Percentiles rank a stretch among this genome's conserved stretches.
Conservation (phyloP, 2,888 invertebrate species). For the Corythucha ciliata region DNA sequence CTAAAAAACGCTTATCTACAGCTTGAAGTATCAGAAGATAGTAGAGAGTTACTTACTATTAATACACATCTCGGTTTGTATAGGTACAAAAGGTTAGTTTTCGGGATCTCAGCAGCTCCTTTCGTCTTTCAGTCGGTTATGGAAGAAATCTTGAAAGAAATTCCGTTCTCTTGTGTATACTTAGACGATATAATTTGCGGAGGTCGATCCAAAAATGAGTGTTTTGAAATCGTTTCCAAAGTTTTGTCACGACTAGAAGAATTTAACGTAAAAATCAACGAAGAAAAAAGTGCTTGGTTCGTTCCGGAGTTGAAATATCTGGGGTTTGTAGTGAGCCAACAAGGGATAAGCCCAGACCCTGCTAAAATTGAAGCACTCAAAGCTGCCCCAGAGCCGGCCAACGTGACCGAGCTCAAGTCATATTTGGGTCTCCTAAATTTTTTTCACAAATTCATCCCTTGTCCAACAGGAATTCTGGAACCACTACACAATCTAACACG, state of each 20-base stretch:
- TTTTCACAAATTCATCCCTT: conserved; percentile 15
- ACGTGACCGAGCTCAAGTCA: conserved; percentile 1
- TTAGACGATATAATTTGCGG: conserved; percentile 8
- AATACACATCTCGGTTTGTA: conserved; percentile 13
- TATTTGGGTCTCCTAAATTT: conserved; percentile 19
- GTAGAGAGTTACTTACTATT: neutral
- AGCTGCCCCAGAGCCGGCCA: neutral
- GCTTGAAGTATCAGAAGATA: neutral
- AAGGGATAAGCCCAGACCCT: neutral
- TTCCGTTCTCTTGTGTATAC: neutral
- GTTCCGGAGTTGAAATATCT: neutral
- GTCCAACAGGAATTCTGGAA: neutral
- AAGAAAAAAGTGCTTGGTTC: neutral
- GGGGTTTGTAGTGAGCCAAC: neutral
- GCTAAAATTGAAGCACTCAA: neutral
- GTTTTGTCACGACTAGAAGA: neutral
- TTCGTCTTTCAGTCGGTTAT: conserved; percentile 9
- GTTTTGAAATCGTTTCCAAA: neutral
- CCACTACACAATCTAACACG: conserved; percentile 13
- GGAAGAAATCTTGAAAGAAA: neutral
- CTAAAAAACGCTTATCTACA: neutral
- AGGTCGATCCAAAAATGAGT: neutral
- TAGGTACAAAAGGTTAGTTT: neutral
- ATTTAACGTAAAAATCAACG: neutral
- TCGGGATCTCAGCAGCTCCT: conserved; percentile 6